phyloP scores from a whole-genome alignment of 2,113 vertebrate genomes.

The Nanorana parkeri region DNA sequence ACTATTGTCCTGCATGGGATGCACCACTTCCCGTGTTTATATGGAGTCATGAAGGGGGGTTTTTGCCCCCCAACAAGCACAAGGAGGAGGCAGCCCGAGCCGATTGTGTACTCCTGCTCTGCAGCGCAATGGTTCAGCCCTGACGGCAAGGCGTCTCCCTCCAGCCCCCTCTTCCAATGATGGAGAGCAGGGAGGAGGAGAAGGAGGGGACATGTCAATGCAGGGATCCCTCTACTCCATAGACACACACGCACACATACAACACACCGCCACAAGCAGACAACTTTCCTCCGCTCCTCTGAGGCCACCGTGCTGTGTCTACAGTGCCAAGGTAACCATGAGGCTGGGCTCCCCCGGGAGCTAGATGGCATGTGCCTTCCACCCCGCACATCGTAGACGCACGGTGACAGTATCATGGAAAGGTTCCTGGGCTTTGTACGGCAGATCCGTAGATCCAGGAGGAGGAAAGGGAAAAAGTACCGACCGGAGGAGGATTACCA shows the following conservation, averaged over 20 bases:
- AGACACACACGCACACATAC: slow-evolving; percentile 57
- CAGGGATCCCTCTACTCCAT: slow-evolving; percentile 64
- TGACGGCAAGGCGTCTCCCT: slow-evolving; percentile 70
- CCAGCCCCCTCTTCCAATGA: slow-evolving; percentile 71
- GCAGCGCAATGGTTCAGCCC: slow-evolving; percentile 75
- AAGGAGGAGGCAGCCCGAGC: no score
- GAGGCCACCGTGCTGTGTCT: background rate
- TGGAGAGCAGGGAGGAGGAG: slow-evolving; percentile 65
- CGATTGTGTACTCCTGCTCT: background rate
- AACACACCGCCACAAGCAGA: slow-evolving; percentile 7
- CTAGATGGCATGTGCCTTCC: slow-evolving; percentile 42
- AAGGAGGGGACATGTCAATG: slow-evolving; percentile 69
- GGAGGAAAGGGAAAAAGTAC: slow-evolving; percentile 96
- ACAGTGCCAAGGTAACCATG: slow-evolving; percentile 38
- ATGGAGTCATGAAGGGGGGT: slow-evolving; percentile 28
- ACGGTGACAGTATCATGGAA: slow-evolving; percentile 77
- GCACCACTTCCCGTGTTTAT: slow-evolving; percentile 73
- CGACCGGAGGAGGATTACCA: slow-evolving; percentile 97
- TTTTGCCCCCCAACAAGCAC: slow-evolving; percentile 58
- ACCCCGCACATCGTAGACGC: no score
- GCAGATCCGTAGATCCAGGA: slow-evolving; percentile 88
- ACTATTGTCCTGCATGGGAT: slow-evolving; percentile 72
- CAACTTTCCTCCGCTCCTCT: slow-evolving; percentile 77
- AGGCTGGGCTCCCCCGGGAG: background rate
- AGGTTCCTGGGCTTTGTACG: slow-evolving; percentile 93